Evolutionary conservation across 2,797 vertebrate species (phyloP).

Genomic region (Echiichthys vipera): DNA sequence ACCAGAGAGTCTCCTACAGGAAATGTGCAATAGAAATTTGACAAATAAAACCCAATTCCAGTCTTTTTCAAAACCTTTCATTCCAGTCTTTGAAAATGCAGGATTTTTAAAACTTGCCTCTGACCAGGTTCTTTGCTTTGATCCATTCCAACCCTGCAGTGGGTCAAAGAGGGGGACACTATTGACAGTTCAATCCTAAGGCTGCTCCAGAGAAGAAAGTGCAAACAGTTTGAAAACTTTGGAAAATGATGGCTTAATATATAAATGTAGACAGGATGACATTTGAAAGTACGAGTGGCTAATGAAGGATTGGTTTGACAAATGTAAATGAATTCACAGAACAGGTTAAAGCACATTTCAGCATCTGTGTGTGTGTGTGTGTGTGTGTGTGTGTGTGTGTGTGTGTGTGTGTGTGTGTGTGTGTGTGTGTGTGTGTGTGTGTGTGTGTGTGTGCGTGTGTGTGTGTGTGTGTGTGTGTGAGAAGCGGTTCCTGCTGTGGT

Average conservation of each 20-base stretch:
- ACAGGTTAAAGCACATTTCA: not conserved
- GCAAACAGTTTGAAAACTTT: not conserved
- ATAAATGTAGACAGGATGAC: not conserved
- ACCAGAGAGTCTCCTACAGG: not conserved
- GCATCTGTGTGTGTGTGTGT: not conserved
- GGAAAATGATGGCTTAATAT: conserved; percentile 12
- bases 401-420: not conserved
- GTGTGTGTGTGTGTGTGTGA: not conserved
- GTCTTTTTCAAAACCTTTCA: conserved; percentile 37
- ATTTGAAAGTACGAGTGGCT: not conserved
- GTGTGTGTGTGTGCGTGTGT: not conserved
- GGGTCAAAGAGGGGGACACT: conserved; percentile 10
- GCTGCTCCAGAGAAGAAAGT: not conserved
- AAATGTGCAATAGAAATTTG: conserved; percentile 21
- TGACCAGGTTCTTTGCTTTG: conserved; percentile 38
- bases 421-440: not conserved
- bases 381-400: not conserved
- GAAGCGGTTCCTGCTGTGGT: conserved; percentile 42
- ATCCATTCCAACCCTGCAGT: conserved; percentile 22
- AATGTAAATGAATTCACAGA: not conserved
- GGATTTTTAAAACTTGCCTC: conserved; percentile 6
- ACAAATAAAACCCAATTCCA: conserved; percentile 22
- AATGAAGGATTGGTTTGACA: not conserved
- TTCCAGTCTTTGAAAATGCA: conserved; percentile 1
- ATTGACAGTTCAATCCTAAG: conserved; percentile 5